Evolutionary conservation across 2,113 vertebrate genomes (phyloP).

Genomic region (Amblyopsis rosae): DNA sequence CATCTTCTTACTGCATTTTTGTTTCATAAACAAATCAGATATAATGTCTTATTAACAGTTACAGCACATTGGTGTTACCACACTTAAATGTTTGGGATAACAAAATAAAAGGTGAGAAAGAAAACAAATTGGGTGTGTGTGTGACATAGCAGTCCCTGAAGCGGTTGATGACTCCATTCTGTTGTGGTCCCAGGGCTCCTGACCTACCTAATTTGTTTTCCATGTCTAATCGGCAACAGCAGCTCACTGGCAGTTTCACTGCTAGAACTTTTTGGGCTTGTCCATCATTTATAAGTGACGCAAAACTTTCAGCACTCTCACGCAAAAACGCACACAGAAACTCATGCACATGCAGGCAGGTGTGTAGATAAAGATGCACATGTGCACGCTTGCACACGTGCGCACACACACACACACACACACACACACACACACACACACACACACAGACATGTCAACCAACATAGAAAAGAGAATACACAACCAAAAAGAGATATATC

Average conservation of each 20-base stretch:
- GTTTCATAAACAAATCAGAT: too few species aligned
- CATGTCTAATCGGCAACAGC: slow-evolving; percentile 44
- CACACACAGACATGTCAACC: slow-evolving; percentile 15
- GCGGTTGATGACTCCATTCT: slow-evolving; percentile 40
- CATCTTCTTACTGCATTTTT: too few species aligned
- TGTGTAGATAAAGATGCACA: not conserved
- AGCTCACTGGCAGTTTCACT: slow-evolving; percentile 41
- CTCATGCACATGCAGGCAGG: slow-evolving; percentile 1
- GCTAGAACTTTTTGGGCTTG: slow-evolving; percentile 48
- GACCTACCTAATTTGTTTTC: slow-evolving; percentile 63
- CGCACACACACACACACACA: not conserved
- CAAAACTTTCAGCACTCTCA: slow-evolving; percentile 40
- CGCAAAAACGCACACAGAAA: not conserved
- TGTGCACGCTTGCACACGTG: not conserved
- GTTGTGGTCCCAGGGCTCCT: slow-evolving; percentile 46
- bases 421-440: not conserved
- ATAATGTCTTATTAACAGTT: too few species aligned
- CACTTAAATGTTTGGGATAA: not conserved
- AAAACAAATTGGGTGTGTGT: not conserved
- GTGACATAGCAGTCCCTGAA: slow-evolving; percentile 28
- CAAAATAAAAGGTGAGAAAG: not conserved
- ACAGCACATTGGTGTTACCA: too few species aligned
- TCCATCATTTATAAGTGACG: slow-evolving; percentile 54
- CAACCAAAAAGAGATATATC: slow-evolving; percentile 47
- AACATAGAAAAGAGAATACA: slow-evolving; percentile 62